Base-by-base conservation (phyloP, 1,140 invertebrate genomes). In the Heterodera carotae region DNA sequence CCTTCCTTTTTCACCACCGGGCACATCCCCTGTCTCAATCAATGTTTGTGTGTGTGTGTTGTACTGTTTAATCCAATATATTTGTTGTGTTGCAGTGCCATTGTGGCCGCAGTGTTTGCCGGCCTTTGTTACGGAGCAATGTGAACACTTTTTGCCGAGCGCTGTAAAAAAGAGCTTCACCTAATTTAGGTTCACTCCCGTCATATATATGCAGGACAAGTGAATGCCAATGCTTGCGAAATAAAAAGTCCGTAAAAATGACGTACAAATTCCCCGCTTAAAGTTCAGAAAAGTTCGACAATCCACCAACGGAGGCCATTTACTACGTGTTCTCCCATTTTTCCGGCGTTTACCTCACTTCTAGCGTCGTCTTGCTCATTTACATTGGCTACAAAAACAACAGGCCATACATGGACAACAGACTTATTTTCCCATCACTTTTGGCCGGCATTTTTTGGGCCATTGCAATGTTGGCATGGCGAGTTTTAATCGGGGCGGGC, bases 321-420 rank as follows among this genome's bases (percentile, higher is more conserved):
- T 88, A 89, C 75, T 90, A 89, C 81, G 88, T 89, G 12, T 90
- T 90, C 84, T 86, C 89, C n/a, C 88, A 89, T 71, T 90, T 88
- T 75, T 84, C 84, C 77, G 89, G 89, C 33, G 62, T 74, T 74
- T 74, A 74, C 56, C 33, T 74, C 71, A 85, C 89, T 18, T 89
- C 89, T 56, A 87, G 86, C 15, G 48, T 85, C 6, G 89, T 88
- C 79, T 89, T 90, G 77, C 75, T 88, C 8, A 79, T 89, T 22
- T 90, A 90, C 79, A 84, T 84, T 36, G 78, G 82, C 10, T 75
- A 84, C 31, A 88, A 83, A 80, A 68, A 89, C 80, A 86, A 86
- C 53, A 89, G 88, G 8, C 83, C 78, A 29, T 82, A 67, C 81
- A 67, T 90, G 8, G 89, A 89, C 76, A 66, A 43, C 85, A 86